Base-by-base conservation (phyloP, 35 echinoderm and acorn worm genomes). In the Holothuria glaberrima region DNA sequence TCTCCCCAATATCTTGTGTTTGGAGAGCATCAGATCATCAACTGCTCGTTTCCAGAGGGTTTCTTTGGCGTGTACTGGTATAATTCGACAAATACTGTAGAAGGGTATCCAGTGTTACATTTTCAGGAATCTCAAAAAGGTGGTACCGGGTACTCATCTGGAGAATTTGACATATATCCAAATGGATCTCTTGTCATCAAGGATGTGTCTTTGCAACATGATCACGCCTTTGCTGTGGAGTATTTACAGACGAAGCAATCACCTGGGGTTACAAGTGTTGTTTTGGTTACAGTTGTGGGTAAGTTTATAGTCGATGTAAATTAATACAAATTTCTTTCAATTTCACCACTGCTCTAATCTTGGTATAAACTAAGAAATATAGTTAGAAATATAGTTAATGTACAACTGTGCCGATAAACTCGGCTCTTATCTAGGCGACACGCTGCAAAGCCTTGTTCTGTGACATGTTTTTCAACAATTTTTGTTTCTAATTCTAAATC, bases 101-200 rank as follows among this genome's bases (percentile, higher is more conserved):
- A 72, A 72, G 69, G 29, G 7, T 34, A 28, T 12, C 24, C 69
- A 19, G 35, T 34, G 28, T 31, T 72, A 0, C 17, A 18, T 4
- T 72, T 32, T 3, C 28, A 72, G 9, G 17, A 31, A 2, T 18
- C 29, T 32, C 6, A 9, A 31, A 72, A 31, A 38, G 24, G 35
- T 32, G 69, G 69, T 19, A 17, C 6, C 17, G 69, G 69, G 4
- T 72, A 32, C 30, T 32, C 24, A 0, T 72, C 69, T 32, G 69
- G 69, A 31, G 69, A 72, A 72, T 72, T 72, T 26, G 69, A 72
- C 27, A 72, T 72, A 10, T 7, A 0, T 32, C 30, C 69, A 30
- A 34, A 72, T 17, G 69, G 69, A 72, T 72, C 69, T 18, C 30
- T 72, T 28, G 35, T 72, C 6, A 72, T 72, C 10, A 30, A 72